Percentiles rank a stretch among this genome's conserved stretches.
Conservation (phyloP, 2,797 vertebrate species). For the Lutra lutra region DNA sequence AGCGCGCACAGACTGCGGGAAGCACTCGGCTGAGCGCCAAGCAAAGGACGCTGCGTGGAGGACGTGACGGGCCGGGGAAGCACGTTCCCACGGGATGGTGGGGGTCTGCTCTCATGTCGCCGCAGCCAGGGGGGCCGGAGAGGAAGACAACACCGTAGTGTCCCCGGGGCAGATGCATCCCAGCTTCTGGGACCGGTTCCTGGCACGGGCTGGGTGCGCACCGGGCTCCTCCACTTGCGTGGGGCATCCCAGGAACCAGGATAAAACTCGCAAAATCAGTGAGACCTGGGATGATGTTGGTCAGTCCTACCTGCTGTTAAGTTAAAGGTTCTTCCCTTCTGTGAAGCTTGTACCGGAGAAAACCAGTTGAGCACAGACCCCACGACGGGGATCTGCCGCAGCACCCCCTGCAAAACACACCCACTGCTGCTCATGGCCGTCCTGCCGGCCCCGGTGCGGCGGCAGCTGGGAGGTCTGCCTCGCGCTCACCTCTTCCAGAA, state of each 20-base stretch:
- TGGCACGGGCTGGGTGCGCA: accelerated
- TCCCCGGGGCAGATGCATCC: neutral
- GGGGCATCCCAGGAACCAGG: neutral
- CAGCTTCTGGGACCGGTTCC: neutral
- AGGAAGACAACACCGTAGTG: neutral
- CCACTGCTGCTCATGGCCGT: neutral
- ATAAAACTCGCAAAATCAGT: neutral
- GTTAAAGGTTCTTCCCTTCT: constrained; percentile 95
- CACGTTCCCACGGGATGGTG: accelerated
- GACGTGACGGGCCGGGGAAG: neutral
- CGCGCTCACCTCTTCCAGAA: constrained; percentile 93
- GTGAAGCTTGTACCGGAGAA: constrained; percentile 93
- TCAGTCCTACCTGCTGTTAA: constrained; percentile 92
- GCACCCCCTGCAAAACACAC: constrained; percentile 90
- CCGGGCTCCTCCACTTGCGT: accelerated
- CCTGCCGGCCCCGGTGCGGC: accelerated
- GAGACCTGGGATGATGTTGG: neutral
- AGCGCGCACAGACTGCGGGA: neutral
- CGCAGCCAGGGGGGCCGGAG: accelerated
- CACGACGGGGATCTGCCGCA: constrained; percentile 96
- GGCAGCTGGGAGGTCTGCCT: accelerated
- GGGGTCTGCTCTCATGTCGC: neutral
- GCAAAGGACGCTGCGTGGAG: too few species aligned
- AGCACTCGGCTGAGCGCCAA: neutral
- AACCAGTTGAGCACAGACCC: constrained; percentile 98